Evolutionary conservation across 1,140 invertebrate species (phyloP).

Genomic region (Gryon sp.): DNA sequence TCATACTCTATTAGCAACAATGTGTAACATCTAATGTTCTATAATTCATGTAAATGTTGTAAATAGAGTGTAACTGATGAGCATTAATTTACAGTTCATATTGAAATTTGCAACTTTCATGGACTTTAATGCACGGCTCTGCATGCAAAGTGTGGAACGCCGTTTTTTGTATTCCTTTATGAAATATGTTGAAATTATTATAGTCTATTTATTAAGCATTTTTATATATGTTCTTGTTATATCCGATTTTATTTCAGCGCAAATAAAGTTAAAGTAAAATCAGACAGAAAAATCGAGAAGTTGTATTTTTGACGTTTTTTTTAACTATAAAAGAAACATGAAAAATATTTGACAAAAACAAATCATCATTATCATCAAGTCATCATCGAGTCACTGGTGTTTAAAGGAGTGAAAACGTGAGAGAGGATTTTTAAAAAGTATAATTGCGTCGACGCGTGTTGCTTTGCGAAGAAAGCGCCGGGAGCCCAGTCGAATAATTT

Average conservation of each 20-base stretch:
- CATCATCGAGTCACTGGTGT: conserved; percentile 25
- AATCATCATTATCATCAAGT: background rate
- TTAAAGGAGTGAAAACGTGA: conserved; percentile 63
- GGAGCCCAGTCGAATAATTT: conserved; percentile 53
- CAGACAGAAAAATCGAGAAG: no score
- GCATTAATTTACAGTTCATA: conserved; percentile 33
- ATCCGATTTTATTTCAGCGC: no score
- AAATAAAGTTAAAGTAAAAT: no score
- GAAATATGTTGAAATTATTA: conserved; percentile 16
- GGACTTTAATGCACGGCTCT: conserved; percentile 6
- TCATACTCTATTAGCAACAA: conserved; percentile 30
- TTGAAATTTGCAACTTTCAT: conserved; percentile 39
- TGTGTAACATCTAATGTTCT: conserved; percentile 36
- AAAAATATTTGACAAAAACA: conserved; percentile 47
- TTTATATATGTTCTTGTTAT: no score
- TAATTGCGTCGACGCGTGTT: conserved; percentile 60
- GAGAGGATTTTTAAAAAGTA: conserved; percentile 60
- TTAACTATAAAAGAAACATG: no score
- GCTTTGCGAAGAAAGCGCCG: conserved; percentile 43
- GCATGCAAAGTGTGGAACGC: conserved; percentile 12
- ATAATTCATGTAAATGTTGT: conserved; percentile 32
- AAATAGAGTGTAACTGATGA: conserved; percentile 50
- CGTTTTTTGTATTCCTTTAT: no score
- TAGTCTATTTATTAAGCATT: background rate
- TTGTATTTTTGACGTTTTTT: no score